Conservation (phyloP, 2,888 invertebrate genomes). For the Philereme transversata region DNA sequence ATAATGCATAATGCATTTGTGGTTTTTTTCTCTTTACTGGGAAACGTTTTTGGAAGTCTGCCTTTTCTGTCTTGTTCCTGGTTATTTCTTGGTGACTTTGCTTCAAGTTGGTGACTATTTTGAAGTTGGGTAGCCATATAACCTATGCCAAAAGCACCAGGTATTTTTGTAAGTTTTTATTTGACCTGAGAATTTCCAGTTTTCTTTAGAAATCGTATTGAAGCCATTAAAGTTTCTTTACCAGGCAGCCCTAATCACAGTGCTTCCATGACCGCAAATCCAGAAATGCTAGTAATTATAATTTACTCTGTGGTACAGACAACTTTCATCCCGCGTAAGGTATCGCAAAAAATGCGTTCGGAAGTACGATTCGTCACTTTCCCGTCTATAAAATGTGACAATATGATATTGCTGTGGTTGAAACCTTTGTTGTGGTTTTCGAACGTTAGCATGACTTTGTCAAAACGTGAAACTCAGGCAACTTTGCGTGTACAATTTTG, state of each 20-base stretch:
- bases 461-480: too few species aligned
- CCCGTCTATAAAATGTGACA: slow-evolving; percentile 21
- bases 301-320: slow-evolving; percentile 18
- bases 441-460: not conserved
- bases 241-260: slow-evolving; percentile 18
- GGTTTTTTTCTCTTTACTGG: not conserved
- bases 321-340: slow-evolving; percentile 30
- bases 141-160: too few species aligned
- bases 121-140: too few species aligned
- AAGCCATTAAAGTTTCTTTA: not conserved
- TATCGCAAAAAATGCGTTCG: slow-evolving; percentile 15
- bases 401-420: slow-evolving; percentile 9
- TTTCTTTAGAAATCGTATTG: not conserved
- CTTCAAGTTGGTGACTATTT: too few species aligned
- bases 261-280: slow-evolving; percentile 17
- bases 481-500: too few species aligned
- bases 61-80: too few species aligned
- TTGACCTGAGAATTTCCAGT: not conserved
- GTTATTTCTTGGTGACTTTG: too few species aligned
- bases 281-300: slow-evolving; percentile 25
- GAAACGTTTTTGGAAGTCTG: too few species aligned
- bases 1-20: not conserved
- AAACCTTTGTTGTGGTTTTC: slow-evolving; percentile 17
- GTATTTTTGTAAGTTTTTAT: not conserved
- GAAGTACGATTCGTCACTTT: slow-evolving; percentile 27